Percentiles rank a stretch among this genome's conserved stretches.
These are phyloP conservation scores for Dicyrtoma fusca DNA, from an alignment of 2,888 invertebrate genomes.

Conservation along the genomic window DNA sequence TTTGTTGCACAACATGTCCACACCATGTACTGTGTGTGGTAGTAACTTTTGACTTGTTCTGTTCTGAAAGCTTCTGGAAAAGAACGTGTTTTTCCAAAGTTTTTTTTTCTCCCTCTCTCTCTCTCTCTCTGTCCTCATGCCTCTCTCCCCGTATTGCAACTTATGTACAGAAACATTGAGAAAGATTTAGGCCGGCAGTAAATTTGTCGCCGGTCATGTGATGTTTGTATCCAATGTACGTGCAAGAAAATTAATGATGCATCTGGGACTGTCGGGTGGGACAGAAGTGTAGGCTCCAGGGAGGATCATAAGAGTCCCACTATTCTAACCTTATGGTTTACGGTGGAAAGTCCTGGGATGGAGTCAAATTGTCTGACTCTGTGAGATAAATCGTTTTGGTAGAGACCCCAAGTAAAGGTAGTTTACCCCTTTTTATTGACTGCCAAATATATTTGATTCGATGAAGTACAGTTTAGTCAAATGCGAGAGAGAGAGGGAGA, in stretches of 20 bases:
- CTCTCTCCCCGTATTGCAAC: no score
- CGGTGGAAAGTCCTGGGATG: conserved; percentile 9
- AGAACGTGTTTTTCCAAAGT: background rate
- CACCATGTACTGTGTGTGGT: no score
- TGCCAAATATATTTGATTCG: background rate
- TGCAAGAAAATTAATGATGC: conserved; percentile 22
- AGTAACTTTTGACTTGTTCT: no score
- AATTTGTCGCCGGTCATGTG: background rate
- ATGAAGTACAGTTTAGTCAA: background rate
- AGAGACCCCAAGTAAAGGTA: background rate
- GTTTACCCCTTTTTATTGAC: background rate
- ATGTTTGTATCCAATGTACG: background rate
- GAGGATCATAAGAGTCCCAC: conserved; percentile 12
- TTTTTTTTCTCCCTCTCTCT: background rate
- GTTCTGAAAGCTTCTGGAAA: no score
- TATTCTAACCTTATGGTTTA: background rate
- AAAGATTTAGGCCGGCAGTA: conserved; percentile 2
- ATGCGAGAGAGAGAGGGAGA: background rate
- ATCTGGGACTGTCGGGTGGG: conserved; percentile 19
- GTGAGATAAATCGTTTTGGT: conserved; percentile 12
- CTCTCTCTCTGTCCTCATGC: no score
- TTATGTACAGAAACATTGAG: background rate
- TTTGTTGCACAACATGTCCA: no score
- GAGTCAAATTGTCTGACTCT: conserved; percentile 21
- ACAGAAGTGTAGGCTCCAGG: conserved; percentile 21